Conservation (phyloP, 2,888 invertebrate species). For the Chrysina gloriosa region DNA sequence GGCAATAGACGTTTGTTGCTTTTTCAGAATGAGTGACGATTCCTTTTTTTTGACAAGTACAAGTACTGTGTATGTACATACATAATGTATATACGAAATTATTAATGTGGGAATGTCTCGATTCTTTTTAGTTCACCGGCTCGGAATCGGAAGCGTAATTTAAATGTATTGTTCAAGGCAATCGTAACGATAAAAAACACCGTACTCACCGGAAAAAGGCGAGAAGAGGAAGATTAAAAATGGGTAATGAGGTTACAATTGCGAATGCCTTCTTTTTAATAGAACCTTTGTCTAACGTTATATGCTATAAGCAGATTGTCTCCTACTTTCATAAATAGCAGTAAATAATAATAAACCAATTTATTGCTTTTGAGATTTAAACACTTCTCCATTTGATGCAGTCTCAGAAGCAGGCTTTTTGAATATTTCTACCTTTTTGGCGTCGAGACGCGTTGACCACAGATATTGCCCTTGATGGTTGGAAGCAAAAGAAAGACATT, state of each 20-base stretch:
- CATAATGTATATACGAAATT: neutral
- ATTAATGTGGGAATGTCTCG: constrained; percentile 2
- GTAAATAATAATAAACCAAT: too few species aligned
- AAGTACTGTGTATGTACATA: neutral
- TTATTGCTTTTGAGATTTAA: too few species aligned
- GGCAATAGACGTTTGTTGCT: neutral
- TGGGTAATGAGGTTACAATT: constrained; percentile 31
- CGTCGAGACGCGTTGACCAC: too few species aligned
- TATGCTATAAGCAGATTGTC: too few species aligned
- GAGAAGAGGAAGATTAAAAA: constrained; percentile 34
- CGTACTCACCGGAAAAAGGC: constrained; percentile 34
- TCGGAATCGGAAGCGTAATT: constrained; percentile 18
- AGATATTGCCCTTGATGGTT: too few species aligned
- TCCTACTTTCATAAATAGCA: too few species aligned
- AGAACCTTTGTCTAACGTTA: too few species aligned
- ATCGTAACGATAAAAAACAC: constrained; percentile 29
- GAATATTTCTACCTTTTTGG: too few species aligned
- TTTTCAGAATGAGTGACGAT: neutral
- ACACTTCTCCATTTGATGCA: too few species aligned
- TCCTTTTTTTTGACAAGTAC: neutral
- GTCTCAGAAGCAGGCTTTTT: too few species aligned
- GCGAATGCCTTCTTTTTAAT: neutral
- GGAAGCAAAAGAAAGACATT: too few species aligned
- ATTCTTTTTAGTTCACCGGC: constrained; percentile 1
- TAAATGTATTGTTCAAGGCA: constrained; percentile 19